Evolutionary conservation across 2,888 invertebrate genomes (phyloP).

Genomic region (Sturmia bella): DNA sequence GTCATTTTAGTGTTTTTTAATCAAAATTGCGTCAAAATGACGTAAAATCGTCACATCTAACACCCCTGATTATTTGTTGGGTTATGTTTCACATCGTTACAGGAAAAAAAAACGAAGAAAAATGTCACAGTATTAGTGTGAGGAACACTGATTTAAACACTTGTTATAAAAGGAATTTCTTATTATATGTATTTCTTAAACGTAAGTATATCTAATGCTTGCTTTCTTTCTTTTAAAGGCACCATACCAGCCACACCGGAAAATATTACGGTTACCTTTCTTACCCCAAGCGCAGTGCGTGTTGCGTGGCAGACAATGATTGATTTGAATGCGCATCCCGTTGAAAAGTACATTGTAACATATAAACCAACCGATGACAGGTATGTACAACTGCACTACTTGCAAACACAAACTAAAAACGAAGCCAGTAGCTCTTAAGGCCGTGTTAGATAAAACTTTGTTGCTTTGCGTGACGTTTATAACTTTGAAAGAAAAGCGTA

Average conservation of each 20-base stretch:
- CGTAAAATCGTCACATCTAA: no score
- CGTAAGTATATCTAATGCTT: not conserved
- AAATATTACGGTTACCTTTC: slow-evolving; percentile 94
- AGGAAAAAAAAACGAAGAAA: no score
- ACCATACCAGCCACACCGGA: slow-evolving; percentile 91
- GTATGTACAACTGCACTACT: slow-evolving; percentile 83
- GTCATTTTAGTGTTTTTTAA: no score
- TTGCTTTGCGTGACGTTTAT: no score
- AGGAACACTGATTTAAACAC: no score
- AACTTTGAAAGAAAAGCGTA: no score
- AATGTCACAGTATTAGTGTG: not conserved
- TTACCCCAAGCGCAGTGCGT: slow-evolving; percentile 92
- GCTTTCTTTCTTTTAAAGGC: slow-evolving; percentile 83
- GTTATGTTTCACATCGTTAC: no score
- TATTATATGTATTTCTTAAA: no score
- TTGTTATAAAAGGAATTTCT: not conserved
- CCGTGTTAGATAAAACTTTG: no score
- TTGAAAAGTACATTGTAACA: slow-evolving; percentile 95
- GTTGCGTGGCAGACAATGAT: slow-evolving; percentile 93
- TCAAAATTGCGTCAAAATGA: no score
- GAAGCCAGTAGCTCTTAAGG: no score
- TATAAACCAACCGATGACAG: slow-evolving; percentile 95
- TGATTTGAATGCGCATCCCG: slow-evolving; percentile 84
- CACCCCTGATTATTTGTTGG: no score
- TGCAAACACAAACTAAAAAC: not conserved